Evolutionary conservation across 1,140 invertebrate genomes (phyloP).

Genomic region (Drosophila asahinai): DNA sequence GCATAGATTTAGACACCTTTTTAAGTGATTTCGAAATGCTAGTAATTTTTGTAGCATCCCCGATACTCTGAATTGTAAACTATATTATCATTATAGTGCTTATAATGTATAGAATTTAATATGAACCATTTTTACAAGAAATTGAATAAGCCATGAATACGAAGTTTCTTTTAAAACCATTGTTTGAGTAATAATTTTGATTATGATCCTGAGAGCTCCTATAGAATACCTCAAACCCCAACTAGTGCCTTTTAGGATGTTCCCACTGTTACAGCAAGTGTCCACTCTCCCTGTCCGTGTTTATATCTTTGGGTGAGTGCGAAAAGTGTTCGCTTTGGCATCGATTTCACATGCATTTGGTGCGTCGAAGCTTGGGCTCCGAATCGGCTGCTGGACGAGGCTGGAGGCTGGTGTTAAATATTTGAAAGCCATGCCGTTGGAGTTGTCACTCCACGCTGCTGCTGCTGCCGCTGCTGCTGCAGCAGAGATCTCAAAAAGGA

Average conservation of each 20-base stretch:
- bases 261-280: conserved; percentile 27
- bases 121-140: too few relatives aligned
- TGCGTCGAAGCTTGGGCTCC: conserved; percentile 53
- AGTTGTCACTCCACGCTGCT: conserved; percentile 70
- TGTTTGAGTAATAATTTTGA: not conserved
- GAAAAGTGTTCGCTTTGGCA: conserved; percentile 69
- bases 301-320: conserved; percentile 49
- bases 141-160: too few relatives aligned
- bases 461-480: conserved; percentile 16
- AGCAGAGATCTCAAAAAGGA: conserved; percentile 61
- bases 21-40: too few relatives aligned
- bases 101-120: too few relatives aligned
- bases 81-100: too few relatives aligned
- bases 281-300: conserved; percentile 26
- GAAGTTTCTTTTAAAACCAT: too few relatives aligned
- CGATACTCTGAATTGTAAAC: too few relatives aligned
- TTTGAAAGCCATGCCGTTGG: conserved; percentile 76
- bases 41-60: too few relatives aligned
- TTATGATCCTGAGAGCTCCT: not conserved
- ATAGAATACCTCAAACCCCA: too few relatives aligned
- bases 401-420: conserved; percentile 66
- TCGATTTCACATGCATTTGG: conserved; percentile 73
- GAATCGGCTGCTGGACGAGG: conserved; percentile 38
- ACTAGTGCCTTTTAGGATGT: not conserved
- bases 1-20: too few relatives aligned